phyloP scores from a whole-genome alignment of 37 sponge, comb jelly and placozoan species.

The Petrosia ficiformis region DNA sequence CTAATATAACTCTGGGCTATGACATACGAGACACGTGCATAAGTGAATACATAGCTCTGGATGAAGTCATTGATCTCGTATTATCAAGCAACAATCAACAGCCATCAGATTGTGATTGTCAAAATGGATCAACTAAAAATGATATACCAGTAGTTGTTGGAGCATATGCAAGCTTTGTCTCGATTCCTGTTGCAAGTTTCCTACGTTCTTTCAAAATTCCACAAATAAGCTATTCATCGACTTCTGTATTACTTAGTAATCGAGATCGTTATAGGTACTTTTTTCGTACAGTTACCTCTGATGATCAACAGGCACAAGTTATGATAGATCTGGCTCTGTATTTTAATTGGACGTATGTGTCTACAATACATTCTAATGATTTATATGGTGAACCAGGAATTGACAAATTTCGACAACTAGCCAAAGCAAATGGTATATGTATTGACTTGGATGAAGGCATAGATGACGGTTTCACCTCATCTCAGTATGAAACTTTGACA shows the following conservation, averaged over 20 bases:
- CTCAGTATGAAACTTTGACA: background rate
- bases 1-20: constrained; percentile 52
- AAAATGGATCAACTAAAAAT: background rate
- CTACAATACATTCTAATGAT: constrained; percentile 20
- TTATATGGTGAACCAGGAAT: constrained; percentile 49
- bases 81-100: constrained; percentile 23
- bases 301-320: constrained; percentile 55
- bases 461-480: background rate
- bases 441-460: constrained; percentile 25
- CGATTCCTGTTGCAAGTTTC: constrained; percentile 52
- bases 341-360: constrained; percentile 59
- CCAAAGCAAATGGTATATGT: constrained; percentile 24
- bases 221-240: constrained; percentile 75
- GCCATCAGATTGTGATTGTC: background rate
- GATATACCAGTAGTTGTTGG: constrained; percentile 48
- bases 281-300: constrained; percentile 67
- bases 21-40: constrained; percentile 81
- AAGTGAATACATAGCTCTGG: constrained; percentile 47
- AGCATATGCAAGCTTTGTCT: constrained; percentile 53
- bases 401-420: constrained; percentile 13
- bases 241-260: constrained; percentile 57
- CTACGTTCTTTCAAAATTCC: constrained; percentile 62
- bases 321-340: constrained; percentile 56
- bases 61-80: constrained; percentile 55
- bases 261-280: constrained; percentile 59